Percentiles rank a stretch among this genome's conserved stretches.
phyloP scores from a whole-genome alignment of 2,797 vertebrate species.

The Masticophis lateralis region DNA sequence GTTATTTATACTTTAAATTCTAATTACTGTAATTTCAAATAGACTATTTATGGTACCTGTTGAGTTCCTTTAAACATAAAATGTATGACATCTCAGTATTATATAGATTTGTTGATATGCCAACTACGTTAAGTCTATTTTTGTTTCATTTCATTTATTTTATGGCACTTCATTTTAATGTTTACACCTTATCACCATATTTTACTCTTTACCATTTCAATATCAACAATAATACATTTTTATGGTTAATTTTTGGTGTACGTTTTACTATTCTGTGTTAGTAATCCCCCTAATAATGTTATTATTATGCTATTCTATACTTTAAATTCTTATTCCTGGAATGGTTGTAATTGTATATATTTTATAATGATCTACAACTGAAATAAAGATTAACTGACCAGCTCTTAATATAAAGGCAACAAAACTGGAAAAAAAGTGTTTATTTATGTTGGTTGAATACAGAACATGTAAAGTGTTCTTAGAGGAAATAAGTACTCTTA shows the following conservation, averaged over 20 bases:
- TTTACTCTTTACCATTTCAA: neutral
- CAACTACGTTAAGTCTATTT: neutral
- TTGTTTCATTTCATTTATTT: neutral
- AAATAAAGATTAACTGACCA: neutral
- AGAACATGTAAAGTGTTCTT: neutral
- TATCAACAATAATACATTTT: neutral
- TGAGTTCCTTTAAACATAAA: neutral
- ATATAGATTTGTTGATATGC: neutral
- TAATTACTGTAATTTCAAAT: neutral
- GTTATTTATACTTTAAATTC: neutral
- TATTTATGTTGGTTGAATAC: neutral
- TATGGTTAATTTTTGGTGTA: neutral
- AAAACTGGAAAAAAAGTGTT: neutral
- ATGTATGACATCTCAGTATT: neutral
- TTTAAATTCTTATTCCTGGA: neutral
- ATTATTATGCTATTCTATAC: neutral
- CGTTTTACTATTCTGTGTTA: neutral
- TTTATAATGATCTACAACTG: neutral
- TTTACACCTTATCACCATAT: neutral
- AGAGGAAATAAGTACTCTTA: neutral
- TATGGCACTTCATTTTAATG: neutral
- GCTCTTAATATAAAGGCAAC: neutral
- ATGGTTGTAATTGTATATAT: neutral
- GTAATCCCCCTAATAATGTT: neutral
- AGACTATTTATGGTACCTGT: neutral